Evolutionary conservation across 2,888 invertebrate genomes (phyloP), one percentile per base, ranked within the genome.

Genomic region (Chymomyza amoena): DNA sequence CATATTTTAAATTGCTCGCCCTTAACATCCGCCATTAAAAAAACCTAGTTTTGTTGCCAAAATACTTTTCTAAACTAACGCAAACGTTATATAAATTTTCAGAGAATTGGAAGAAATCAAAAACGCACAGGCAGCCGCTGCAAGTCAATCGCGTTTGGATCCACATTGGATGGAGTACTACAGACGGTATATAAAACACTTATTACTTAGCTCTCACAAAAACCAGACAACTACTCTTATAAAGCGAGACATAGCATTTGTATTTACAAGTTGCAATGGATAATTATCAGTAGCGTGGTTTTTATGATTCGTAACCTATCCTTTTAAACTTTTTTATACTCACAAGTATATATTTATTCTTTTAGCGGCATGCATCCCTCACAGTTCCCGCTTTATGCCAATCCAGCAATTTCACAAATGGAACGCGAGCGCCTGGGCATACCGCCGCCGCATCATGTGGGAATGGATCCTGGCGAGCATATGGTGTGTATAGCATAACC

Each of bases 81-180:
- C 51, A 25, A 39, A 67, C 28, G 59, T 50, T 39, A 57, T 76
- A 15, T 51, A 70, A 68, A 71, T 72, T 93, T 98, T 77, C 97
- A 98, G 92, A 80, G 92, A 92, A 87, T 81, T 92, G 76, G 97
- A 97, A 89, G 98, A 97, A 91, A 93, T 97, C 76, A 96, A 98
- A 92, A 94, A 94, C 91, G 93, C 95, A 73, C 92, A 92, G 81
- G 92, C 92, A 66, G 93, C 94, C 74, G 94, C 94, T 77, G 93
- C 94, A 18, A 94, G 94, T 32, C 94, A 94, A 63, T 93, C 95
- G 70, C 93, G 93, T 60, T 93, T 96, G 81, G 96, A 96, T 90
- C 96, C 96, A 0, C 95, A 95, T 84, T 95, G 98, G 97, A 92
- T 98, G 83, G 98, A 98, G 90, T 95, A 98, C 91, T 98, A 98